A percentile compares a stretch with the other conserved stretches of the same genome.
Evolutionary conservation across 2,113 vertebrate species (phyloP).

Genomic region (Passer domesticus): DNA sequence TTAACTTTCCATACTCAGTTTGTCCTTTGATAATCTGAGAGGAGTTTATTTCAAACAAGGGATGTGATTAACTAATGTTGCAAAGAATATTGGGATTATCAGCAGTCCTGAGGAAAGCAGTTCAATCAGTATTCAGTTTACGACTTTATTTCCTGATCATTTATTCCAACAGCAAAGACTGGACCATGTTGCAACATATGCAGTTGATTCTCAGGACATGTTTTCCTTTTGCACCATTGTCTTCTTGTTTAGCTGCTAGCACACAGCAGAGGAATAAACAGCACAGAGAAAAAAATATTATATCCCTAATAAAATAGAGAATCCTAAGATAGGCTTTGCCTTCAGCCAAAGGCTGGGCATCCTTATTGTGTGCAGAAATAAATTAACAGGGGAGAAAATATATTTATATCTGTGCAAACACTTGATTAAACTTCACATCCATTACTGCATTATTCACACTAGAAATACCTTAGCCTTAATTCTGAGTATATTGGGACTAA

Average conservation of each 20-base stretch:
- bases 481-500: neutral
- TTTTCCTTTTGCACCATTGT: neutral
- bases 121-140: neutral
- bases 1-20: neutral
- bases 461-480: neutral
- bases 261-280: neutral
- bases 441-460: neutral
- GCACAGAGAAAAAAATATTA: neutral
- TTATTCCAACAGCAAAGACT: neutral
- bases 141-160: neutral
- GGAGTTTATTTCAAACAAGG: neutral
- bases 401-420: neutral
- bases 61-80: neutral
- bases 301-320: neutral
- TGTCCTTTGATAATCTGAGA: neutral
- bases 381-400: neutral
- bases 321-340: neutral
- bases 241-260: neutral
- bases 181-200: neutral
- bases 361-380: neutral
- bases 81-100: neutral
- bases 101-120: neutral
- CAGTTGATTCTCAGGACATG: neutral
- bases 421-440: neutral
- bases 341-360: neutral